A percentile compares a stretch with the other conserved stretches of the same genome.
These are phyloP conservation scores for Antennarius striatus DNA, from an alignment of 2,113 vertebrate species.

Conservation along the genomic window DNA sequence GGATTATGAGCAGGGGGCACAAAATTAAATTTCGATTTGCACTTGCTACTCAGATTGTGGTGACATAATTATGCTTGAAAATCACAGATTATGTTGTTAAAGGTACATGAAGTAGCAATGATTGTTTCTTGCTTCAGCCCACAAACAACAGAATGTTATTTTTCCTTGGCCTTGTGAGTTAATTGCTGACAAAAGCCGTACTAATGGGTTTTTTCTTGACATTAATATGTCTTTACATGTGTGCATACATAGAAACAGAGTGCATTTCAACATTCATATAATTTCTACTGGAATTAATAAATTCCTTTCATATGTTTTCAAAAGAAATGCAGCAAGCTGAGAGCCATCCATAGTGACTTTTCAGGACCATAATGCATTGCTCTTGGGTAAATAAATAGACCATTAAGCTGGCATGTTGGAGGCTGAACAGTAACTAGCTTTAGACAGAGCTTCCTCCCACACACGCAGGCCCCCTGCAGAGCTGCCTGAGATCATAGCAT, in stretches of 20 bases:
- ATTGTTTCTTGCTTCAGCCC: too few species aligned
- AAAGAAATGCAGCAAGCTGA: constrained; percentile 58
- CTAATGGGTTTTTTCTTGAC: constrained; percentile 53
- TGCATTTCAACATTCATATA: constrained; percentile 13
- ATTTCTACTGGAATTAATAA: constrained; percentile 36
- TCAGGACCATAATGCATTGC: constrained; percentile 69
- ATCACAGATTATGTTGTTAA: too few species aligned
- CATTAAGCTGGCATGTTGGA: constrained; percentile 73
- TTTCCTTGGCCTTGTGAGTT: too few species aligned
- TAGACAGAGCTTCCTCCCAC: constrained; percentile 65
- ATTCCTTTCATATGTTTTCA: constrained; percentile 39
- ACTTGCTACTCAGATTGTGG: too few species aligned
- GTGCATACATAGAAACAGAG: constrained; percentile 5
- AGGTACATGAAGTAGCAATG: too few species aligned
- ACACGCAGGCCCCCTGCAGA: constrained; percentile 51
- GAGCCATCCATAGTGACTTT: constrained; percentile 57
- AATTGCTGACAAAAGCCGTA: constrained; percentile 19
- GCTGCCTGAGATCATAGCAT: constrained; percentile 54
- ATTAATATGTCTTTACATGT: constrained; percentile 21
- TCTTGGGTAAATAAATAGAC: constrained; percentile 74
- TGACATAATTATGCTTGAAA: too few species aligned
- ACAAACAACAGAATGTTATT: too few species aligned
- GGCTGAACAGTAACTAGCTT: constrained; percentile 74
- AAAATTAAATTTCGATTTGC: too few species aligned
- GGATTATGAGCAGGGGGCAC: too few species aligned